Evolutionary conservation across 2,888 invertebrate species (phyloP).

Genomic region (Stomorhina lunata): DNA sequence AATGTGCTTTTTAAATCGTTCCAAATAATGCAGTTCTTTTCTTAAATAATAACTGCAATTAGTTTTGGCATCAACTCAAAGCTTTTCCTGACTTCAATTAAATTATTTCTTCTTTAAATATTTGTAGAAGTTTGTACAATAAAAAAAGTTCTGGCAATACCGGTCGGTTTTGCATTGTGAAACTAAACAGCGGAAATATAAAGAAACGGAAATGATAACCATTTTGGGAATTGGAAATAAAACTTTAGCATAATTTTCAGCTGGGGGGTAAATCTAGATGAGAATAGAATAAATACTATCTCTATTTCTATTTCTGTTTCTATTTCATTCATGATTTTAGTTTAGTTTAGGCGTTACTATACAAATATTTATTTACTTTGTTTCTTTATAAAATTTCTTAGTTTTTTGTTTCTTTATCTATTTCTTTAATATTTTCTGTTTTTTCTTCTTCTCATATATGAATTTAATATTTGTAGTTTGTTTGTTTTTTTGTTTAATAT

Average conservation of each 20-base stretch:
- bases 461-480: not conserved
- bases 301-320: not conserved
- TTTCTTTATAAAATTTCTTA: slow-evolving; percentile 33
- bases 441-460: not conserved
- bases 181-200: slow-evolving; percentile 27
- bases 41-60: no score
- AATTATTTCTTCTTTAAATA: not conserved
- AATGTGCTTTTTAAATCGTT: no score
- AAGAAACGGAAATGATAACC: slow-evolving; percentile 31
- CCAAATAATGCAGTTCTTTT: no score
- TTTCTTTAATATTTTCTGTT: slow-evolving; percentile 9
- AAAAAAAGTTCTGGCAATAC: slow-evolving; percentile 22
- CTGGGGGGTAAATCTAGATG: slow-evolving; percentile 1
- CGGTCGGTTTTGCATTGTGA: not conserved
- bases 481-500: slow-evolving; percentile 11
- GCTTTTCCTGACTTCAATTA: no score
- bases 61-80: no score
- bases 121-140: not conserved
- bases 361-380: not conserved
- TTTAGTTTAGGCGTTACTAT: slow-evolving; percentile 37
- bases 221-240: slow-evolving; percentile 31
- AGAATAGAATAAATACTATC: not conserved
- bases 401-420: not conserved
- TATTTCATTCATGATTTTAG: not conserved
- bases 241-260: slow-evolving; percentile 36